phyloP scores from a whole-genome alignment of 2,113 vertebrate genomes.

The Chunga burmeisteri region DNA sequence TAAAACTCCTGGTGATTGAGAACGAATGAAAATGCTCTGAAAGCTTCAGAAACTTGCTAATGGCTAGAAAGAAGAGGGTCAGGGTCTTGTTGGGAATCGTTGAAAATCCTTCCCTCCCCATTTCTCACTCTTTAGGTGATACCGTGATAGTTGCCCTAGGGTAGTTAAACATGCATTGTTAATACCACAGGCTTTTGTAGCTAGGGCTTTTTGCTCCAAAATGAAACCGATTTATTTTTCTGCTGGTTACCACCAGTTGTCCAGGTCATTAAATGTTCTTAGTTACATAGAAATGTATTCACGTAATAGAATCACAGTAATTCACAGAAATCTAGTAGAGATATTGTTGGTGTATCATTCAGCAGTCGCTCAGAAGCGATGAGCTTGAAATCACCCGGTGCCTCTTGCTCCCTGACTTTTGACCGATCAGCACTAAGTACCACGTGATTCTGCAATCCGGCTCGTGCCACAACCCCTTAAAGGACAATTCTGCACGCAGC shows the following conservation, averaged over 20 bases:
- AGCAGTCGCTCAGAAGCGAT: rapidly evolving
- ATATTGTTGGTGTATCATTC: background rate
- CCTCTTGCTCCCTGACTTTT: background rate
- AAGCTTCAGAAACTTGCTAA: slow-evolving; percentile 46
- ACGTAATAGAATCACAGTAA: background rate
- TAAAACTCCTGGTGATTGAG: slow-evolving; percentile 45
- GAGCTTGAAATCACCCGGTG: background rate
- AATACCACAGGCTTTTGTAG: background rate
- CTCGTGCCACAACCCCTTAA: rapidly evolving
- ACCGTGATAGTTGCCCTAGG: background rate
- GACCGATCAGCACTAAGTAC: background rate
- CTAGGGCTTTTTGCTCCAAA: background rate
- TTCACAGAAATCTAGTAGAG: background rate
- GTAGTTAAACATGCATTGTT: background rate
- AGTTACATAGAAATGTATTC: background rate
- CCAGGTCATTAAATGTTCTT: background rate
- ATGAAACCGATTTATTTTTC: background rate
- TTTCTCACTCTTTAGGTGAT: background rate
- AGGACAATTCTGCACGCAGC: background rate
- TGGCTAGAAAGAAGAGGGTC: slow-evolving; percentile 37
- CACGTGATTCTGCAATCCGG: background rate
- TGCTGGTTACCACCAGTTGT: background rate
- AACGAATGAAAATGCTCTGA: slow-evolving; percentile 25
- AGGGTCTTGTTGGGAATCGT: background rate
- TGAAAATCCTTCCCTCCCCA: slow-evolving; percentile 18